Evolutionary conservation across 2,113 vertebrate genomes (phyloP), one percentile per base, ranked within the genome.

Genomic region (Crypturellus undulatus): DNA sequence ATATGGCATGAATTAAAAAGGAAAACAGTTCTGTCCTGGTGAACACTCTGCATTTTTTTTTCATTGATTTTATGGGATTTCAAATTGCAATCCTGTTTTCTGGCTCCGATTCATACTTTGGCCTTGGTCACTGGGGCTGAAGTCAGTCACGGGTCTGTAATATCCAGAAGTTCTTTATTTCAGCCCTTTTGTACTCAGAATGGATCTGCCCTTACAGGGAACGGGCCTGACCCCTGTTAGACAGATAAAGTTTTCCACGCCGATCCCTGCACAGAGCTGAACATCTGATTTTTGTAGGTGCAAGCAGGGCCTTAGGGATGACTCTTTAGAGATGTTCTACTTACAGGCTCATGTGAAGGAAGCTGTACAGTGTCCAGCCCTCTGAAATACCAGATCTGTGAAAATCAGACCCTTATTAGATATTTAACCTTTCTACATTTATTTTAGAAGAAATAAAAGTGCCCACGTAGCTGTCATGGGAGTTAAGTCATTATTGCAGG

Each of bases 231-330:
- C 90, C 87, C 71, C 79, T 86, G 85, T 25, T 87, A 47, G 45
- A 47, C 40, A 8, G 85, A 47, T 58, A 93, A 93, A 93, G 82
- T 76, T 93, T 96, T 92, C 95, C 88, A 9, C 83, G 19, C 82
- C 71, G 78, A 95, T 94, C 72, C 93, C 78, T 47, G 76, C 43
- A 79, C 43, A 88, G 56, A 67, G 84, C 34, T 43, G 56, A 91
- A 87, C 85, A 51, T 21, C 71, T 38, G n/a, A 9, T 54, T 95
- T 96, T 49, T 92, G 93, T 85, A 88, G 64, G 42, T 9, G 2
- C 81, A 96, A 96, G 93, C 93, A 86, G 69, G 85, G 69, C 58
- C 84, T 80, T 90, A 81, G 36, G 47, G 85, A 36, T 52, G 47
- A 26, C 49, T 58, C 28, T 58, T 58, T 18, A 17, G 54, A 78